Evolutionary conservation across 2,888 invertebrate genomes (phyloP).

Genomic region (Nudaria mundana): DNA sequence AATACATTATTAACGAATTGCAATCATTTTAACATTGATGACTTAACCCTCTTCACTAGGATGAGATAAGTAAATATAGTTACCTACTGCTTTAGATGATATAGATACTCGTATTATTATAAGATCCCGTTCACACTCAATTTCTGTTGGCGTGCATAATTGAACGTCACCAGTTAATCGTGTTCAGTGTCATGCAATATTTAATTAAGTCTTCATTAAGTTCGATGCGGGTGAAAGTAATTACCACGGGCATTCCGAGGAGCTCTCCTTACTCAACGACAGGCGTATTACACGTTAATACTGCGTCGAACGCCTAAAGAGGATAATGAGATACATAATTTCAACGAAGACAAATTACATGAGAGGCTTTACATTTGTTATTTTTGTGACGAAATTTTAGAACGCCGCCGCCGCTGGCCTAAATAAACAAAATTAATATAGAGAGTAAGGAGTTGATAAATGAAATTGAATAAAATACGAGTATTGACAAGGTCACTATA

Average conservation of each 20-base stretch:
- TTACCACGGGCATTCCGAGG: conserved; percentile 48
- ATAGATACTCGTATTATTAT: too few species aligned
- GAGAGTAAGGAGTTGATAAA: too few species aligned
- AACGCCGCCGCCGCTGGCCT: too few species aligned
- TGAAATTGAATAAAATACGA: too few species aligned
- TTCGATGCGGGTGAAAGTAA: conserved; percentile 55
- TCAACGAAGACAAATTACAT: conserved; percentile 16
- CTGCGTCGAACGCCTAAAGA: conserved; percentile 19
- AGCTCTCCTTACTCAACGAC: conserved; percentile 39
- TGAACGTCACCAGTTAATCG: conserved; percentile 37
- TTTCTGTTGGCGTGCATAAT: conserved; percentile 18
- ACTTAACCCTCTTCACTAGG: too few species aligned
- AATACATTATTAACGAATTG: conserved; percentile 56
- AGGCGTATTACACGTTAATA: conserved; percentile 18
- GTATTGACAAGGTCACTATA: too few species aligned
- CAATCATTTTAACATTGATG: conserved; percentile 38
- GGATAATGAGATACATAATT: conserved; percentile 23
- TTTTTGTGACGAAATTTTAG: conserved; percentile 4
- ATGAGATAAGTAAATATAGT: too few species aligned
- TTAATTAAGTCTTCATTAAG: conserved; percentile 58
- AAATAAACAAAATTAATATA: too few species aligned
- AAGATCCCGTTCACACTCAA: not conserved
- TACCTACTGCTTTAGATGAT: too few species aligned
- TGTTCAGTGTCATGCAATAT: conserved; percentile 49
- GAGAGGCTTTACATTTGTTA: conserved; percentile 11